phyloP scores from a whole-genome alignment of 2,797 vertebrate genomes.

The Paguma larvata region DNA sequence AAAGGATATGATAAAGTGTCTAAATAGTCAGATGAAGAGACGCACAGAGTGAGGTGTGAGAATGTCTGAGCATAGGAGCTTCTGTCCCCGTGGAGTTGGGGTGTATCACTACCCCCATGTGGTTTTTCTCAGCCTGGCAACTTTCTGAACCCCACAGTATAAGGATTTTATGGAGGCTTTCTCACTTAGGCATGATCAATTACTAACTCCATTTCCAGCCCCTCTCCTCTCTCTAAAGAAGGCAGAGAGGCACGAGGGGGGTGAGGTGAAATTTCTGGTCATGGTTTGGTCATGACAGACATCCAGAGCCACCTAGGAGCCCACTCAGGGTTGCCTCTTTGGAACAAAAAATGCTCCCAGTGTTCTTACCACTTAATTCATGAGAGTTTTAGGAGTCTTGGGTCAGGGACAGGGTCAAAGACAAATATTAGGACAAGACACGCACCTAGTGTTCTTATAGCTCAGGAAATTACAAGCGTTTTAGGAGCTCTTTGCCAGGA shows the following conservation, averaged over 20 bases:
- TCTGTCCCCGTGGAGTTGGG: background rate
- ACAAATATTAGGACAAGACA: background rate
- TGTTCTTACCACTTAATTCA: background rate
- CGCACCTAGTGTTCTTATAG: background rate
- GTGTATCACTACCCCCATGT: background rate
- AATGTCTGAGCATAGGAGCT: background rate
- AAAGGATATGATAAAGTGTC: background rate
- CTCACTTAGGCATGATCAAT: background rate
- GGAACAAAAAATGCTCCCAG: background rate
- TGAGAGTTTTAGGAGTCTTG: background rate
- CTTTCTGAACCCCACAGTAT: background rate
- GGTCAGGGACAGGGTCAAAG: background rate
- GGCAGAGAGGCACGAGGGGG: rapidly evolving
- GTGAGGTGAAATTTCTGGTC: background rate
- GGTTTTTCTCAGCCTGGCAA: background rate
- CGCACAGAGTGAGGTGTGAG: background rate
- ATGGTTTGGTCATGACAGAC: background rate
- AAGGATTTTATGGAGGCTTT: background rate
- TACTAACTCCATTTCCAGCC: background rate
- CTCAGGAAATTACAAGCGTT: background rate
- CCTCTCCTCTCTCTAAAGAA: background rate
- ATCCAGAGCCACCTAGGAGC: background rate
- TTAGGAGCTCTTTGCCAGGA: background rate
- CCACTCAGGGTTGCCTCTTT: background rate
- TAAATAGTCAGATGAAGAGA: background rate